A percentile compares a stretch with the other conserved stretches of the same genome.
Conservation (phyloP, 2,113 vertebrate species). For the Guaruba guarouba region DNA sequence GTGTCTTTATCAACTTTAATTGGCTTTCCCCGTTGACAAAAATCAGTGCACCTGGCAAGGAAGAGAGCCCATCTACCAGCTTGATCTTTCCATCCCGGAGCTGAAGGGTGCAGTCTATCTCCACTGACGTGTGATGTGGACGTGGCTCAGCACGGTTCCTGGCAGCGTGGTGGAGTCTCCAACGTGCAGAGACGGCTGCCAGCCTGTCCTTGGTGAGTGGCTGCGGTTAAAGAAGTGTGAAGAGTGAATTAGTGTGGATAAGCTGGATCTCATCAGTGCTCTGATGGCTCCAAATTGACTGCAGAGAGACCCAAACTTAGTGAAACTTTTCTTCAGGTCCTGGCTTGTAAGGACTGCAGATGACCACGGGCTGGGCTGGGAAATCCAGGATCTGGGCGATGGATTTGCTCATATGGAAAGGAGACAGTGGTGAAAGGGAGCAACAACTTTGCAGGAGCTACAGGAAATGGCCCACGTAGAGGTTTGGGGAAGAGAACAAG, state of each 20-base stretch:
- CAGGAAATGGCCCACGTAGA: not conserved
- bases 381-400: not conserved
- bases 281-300: not conserved
- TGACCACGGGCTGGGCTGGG: not conserved
- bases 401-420: not conserved
- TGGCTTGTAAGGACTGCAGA: not conserved
- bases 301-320: not conserved
- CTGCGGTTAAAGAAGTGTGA: slow-evolving; percentile 31
- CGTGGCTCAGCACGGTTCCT: slow-evolving; percentile 16
- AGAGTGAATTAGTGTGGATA: slow-evolving; percentile 28
- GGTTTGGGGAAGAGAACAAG: not conserved
- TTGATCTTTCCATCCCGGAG: slow-evolving; percentile 61
- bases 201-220: slow-evolving; percentile 21
- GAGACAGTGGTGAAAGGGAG: not conserved
- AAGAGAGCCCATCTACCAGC: slow-evolving; percentile 34
- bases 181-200: slow-evolving; percentile 3
- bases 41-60: slow-evolving; percentile 2
- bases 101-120: slow-evolving; percentile 59
- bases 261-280: slow-evolving; percentile 23
- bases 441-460: not conserved
- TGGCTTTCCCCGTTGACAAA: slow-evolving; percentile 66
- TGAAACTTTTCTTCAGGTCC: not conserved
- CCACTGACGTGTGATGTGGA: slow-evolving; percentile 5
- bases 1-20: slow-evolving; percentile 73
- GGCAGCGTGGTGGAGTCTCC: not conserved